Conservation (phyloP, 2,113 vertebrate genomes). For the Hemiprocne comata region DNA sequence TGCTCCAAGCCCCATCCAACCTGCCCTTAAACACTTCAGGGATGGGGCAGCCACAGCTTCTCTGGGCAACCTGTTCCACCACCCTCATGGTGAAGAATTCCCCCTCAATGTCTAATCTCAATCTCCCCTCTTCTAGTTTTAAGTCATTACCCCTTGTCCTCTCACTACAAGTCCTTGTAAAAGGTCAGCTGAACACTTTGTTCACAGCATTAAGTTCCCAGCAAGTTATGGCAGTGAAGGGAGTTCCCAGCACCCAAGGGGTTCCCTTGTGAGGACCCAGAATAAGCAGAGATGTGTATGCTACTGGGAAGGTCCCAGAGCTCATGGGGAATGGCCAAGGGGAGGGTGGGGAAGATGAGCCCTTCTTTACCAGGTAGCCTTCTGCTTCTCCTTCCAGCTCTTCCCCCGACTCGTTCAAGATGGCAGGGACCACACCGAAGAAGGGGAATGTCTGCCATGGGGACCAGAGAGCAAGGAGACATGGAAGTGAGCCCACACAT, state of each 20-base stretch:
- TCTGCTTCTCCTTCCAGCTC: constrained; percentile 94
- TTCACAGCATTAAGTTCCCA: neutral
- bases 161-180: too few species aligned
- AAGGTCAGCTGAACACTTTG: neutral
- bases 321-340: neutral
- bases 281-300: neutral
- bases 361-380: constrained; percentile 89
- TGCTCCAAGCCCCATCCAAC: too few species aligned
- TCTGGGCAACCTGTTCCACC: too few species aligned
- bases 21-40: too few species aligned
- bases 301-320: neutral
- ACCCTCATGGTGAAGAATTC: too few species aligned
- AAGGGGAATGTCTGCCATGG: constrained; percentile 90
- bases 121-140: too few species aligned
- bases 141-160: too few species aligned
- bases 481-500: neutral
- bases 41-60: too few species aligned
- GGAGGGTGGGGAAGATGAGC: neutral
- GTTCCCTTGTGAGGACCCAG: neutral
- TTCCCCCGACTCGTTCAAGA: constrained; percentile 92
- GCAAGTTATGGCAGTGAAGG: rapidly evolving
- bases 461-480: neutral
- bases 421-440: constrained; percentile 93
- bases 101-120: too few species aligned
- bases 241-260: neutral